A percentile compares a stretch with the other conserved stretches of the same genome.
phyloP scores from a whole-genome alignment of 2,113 vertebrate genomes.

The Siniperca chuatsi region DNA sequence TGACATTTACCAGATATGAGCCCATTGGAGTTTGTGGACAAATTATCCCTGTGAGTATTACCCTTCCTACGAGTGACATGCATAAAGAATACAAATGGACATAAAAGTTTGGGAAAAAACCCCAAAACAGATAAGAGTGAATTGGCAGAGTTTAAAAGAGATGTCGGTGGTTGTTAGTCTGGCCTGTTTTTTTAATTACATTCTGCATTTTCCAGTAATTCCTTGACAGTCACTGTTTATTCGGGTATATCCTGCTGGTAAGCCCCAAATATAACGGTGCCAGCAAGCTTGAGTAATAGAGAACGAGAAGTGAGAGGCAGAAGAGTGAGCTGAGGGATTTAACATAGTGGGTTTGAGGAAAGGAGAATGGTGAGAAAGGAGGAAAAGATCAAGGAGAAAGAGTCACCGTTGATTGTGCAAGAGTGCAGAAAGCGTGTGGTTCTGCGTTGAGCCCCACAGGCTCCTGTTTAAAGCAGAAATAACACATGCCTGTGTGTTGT shows the following conservation, averaged over 20 bases:
- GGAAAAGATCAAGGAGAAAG: conserved; percentile 70
- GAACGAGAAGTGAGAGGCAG: conserved; percentile 61
- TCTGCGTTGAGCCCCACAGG: conserved; percentile 76
- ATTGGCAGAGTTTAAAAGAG: conserved; percentile 49
- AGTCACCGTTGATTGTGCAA: conserved; percentile 76
- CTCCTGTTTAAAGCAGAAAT: conserved; percentile 79
- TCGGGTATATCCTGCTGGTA: conserved; percentile 64
- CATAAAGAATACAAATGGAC: conserved; percentile 59
- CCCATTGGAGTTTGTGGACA: conserved; percentile 99
- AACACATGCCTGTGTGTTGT: conserved; percentile 78
- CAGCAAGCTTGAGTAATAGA: conserved; percentile 58
- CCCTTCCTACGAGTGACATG: conserved; percentile 71
- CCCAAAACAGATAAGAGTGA: conserved; percentile 28
- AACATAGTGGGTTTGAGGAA: conserved; percentile 49
- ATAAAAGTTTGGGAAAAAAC: conserved; percentile 12
- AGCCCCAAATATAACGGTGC: conserved; percentile 46
- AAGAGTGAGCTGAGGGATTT: conserved; percentile 48
- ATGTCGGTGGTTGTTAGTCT: conserved; percentile 30
- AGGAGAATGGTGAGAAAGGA: conserved; percentile 68
- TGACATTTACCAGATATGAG: conserved; percentile 97
- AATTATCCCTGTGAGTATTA: conserved; percentile 97
- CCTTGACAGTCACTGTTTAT: conserved; percentile 72
- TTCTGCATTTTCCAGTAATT: conserved; percentile 87
- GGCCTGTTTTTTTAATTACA: conserved; percentile 83
- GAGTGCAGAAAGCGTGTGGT: conserved; percentile 77